Evolutionary conservation across 2,113 vertebrate species (phyloP).

Genomic region (Notothenia coriiceps): DNA sequence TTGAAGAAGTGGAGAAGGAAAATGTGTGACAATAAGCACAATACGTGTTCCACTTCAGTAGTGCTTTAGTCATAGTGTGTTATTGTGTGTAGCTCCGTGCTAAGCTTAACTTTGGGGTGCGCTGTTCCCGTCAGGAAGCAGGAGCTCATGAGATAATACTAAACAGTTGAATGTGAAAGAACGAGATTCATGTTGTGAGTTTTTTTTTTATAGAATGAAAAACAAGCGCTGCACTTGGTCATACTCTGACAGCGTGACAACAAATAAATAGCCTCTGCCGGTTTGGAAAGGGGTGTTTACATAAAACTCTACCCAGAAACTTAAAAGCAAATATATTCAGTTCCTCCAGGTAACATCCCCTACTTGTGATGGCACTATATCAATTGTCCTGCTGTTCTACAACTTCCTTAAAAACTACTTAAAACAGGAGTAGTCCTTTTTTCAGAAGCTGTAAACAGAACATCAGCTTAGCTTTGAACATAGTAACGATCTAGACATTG

Average conservation of each 20-base stretch:
- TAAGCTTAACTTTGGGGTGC: conserved; percentile 3
- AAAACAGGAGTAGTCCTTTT: not conserved
- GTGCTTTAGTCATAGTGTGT: not conserved
- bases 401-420: not conserved
- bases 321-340: not conserved
- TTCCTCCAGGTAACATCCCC: not conserved
- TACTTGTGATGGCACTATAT: no score
- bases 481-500: not conserved
- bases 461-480: not conserved
- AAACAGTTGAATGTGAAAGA: conserved; percentile 9
- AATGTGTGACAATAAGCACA: no score
- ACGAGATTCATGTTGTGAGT: not conserved
- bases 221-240: conserved; percentile 9
- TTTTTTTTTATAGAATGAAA: not conserved
- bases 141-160: conserved; percentile 23
- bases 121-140: conserved; percentile 1
- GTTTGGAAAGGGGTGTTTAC: not conserved
- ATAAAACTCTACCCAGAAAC: not conserved
- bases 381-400: not conserved
- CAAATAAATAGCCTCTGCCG: not conserved
- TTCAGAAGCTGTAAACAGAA: not conserved
- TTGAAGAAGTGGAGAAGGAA: no score
- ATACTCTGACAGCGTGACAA: not conserved
- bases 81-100: not conserved
- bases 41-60: not conserved